phyloP scores from a whole-genome alignment of 2,113 vertebrate genomes.

The Aythya baeri region DNA sequence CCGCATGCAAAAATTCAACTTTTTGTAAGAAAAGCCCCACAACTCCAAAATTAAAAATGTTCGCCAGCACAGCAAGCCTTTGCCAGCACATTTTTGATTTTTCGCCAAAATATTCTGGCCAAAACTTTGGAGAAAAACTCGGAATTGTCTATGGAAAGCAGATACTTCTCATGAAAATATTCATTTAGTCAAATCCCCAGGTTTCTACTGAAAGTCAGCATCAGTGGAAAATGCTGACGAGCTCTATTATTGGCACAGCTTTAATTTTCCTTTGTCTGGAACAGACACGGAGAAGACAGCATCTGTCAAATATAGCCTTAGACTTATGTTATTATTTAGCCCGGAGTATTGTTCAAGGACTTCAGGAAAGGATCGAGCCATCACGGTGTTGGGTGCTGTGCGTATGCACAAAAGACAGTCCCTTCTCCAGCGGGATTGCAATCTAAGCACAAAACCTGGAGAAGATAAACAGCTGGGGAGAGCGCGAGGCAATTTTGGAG shows the following conservation, averaged over 20 bases:
- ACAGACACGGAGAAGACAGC: constrained; percentile 48
- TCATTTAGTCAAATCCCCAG: constrained; percentile 64
- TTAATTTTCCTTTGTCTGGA: constrained; percentile 68
- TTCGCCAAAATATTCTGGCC: constrained; percentile 25
- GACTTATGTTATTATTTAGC: constrained; percentile 16
- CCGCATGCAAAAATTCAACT: background rate
- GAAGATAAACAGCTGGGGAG: constrained; percentile 23
- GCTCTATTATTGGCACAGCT: constrained; percentile 51
- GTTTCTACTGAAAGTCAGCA: constrained; percentile 56
- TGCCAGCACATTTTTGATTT: constrained; percentile 65
- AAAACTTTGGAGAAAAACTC: constrained; percentile 48
- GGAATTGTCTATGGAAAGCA: constrained; percentile 55
- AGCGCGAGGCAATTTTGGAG: background rate
- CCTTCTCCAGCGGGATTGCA: background rate
- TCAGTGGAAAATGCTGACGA: constrained; percentile 63
- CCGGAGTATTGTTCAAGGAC: background rate
- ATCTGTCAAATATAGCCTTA: background rate
- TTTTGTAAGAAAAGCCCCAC: constrained; percentile 12
- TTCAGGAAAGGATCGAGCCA: background rate
- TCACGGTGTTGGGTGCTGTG: background rate
- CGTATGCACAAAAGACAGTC: background rate
- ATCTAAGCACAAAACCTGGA: background rate
- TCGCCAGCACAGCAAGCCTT: constrained; percentile 33
- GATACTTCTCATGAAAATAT: constrained; percentile 62
- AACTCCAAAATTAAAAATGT: constrained; percentile 18